Evolutionary conservation across 1,140 invertebrate species (phyloP).

Genomic region (Bombus affinis): DNA sequence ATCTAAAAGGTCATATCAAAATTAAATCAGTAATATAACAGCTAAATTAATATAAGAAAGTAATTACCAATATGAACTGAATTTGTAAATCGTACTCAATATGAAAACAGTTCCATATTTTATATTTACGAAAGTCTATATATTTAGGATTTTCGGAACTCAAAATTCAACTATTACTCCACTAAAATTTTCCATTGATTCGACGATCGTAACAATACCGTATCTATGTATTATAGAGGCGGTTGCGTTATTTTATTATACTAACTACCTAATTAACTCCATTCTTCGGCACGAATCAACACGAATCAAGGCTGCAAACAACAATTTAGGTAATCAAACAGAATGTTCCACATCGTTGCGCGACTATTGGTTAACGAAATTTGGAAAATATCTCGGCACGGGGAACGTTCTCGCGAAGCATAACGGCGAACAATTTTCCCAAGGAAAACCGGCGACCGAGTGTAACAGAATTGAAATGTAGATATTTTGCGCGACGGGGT

Average conservation of each 20-base stretch:
- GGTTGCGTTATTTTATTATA: neutral
- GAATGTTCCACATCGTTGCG: neutral
- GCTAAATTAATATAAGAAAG: no score
- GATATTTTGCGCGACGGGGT: conserved; percentile 31
- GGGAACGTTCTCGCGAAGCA: neutral
- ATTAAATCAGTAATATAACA: no score
- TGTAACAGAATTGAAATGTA: conserved; percentile 6
- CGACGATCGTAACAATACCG: no score
- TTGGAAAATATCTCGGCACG: neutral
- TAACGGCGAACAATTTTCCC: neutral
- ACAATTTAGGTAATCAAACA: neutral
- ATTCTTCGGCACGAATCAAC: neutral
- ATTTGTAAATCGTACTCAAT: no score
- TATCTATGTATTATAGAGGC: neutral
- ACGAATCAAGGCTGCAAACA: neutral
- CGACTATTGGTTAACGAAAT: neutral
- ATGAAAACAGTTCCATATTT: neutral
- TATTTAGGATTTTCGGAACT: no score
- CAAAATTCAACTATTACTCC: no score
- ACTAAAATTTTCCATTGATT: no score
- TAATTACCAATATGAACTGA: no score
- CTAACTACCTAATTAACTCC: neutral
- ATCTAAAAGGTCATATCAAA: no score
- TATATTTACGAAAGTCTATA: neutral
- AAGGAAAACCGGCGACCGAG: neutral